Percentiles rank a stretch among this genome's conserved stretches.
phyloP scores from a whole-genome alignment of 2,797 vertebrate genomes.

The Phrynocephalus guinanensis region DNA sequence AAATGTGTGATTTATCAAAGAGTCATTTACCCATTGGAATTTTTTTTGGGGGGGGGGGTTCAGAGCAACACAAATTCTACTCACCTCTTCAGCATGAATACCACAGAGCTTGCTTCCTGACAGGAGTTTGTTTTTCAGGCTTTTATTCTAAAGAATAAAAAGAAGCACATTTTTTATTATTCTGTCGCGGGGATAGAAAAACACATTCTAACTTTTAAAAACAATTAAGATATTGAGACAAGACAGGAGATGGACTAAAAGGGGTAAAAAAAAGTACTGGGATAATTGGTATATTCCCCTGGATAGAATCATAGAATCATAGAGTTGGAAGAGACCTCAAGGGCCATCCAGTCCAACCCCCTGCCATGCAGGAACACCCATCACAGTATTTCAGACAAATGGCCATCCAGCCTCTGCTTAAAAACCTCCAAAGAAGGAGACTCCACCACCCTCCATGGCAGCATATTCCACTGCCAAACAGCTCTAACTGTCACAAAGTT shows the following conservation, averaged over 20 bases:
- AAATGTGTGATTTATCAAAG: not conserved
- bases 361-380: too few species aligned
- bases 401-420: too few species aligned
- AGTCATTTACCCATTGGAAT: not conserved
- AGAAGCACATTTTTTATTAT: slow-evolving; percentile 42
- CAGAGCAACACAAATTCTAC: slow-evolving; percentile 46
- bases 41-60: not conserved
- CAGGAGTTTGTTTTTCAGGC: slow-evolving; percentile 95
- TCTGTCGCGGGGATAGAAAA: not conserved
- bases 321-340: too few species aligned
- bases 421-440: too few species aligned
- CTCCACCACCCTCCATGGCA: too few species aligned
- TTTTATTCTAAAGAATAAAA: slow-evolving; percentile 90
- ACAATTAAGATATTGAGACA: slow-evolving; percentile 2
- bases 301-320: too few species aligned
- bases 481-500: too few species aligned
- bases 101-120: slow-evolving; percentile 96
- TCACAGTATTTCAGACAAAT: too few species aligned
- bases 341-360: too few species aligned
- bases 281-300: not conserved
- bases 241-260: not conserved
- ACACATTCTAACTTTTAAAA: slow-evolving; percentile 9
- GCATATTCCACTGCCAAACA: too few species aligned
- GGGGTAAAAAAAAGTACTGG: not conserved
- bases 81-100: slow-evolving; percentile 95